Evolutionary conservation across 2,113 vertebrate species (phyloP).

Genomic region (Chlorocebus sabaeus): DNA sequence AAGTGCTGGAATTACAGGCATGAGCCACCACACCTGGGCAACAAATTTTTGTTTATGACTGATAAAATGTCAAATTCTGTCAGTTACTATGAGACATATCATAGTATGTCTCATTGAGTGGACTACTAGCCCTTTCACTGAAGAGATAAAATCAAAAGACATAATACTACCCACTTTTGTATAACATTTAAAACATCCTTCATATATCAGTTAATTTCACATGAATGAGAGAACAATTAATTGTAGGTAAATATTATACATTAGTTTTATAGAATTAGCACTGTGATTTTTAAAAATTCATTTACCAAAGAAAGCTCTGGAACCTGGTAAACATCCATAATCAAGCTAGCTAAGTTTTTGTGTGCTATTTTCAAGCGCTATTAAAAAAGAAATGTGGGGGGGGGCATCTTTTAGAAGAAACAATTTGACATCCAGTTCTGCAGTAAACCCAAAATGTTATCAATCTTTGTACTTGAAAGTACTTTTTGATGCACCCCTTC

Average conservation of each 20-base stretch:
- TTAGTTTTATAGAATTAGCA: neutral
- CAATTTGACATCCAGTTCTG: neutral
- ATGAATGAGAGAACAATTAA: neutral
- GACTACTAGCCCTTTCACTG: neutral
- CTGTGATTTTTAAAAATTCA: neutral
- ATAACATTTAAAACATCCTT: neutral
- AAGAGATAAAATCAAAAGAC: slow-evolving; percentile 14
- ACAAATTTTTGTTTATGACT: neutral
- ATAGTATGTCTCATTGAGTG: neutral
- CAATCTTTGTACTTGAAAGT: slow-evolving; percentile 8
- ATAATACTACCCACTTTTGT: neutral
- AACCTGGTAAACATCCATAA: neutral
- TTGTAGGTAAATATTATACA: neutral
- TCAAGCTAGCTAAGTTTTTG: slow-evolving; percentile 14
- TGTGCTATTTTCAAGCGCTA: slow-evolving; percentile 12
- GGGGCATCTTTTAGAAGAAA: neutral
- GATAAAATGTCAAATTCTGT: neutral
- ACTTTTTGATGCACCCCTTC: neutral
- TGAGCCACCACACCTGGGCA: no score
- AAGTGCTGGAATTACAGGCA: no score
- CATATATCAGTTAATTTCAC: slow-evolving; percentile 1
- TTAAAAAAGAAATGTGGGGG: neutral
- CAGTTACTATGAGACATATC: neutral
- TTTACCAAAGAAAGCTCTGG: slow-evolving; percentile 28
- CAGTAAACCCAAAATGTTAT: slow-evolving; percentile 32